phyloP scores from a whole-genome alignment of 2,113 vertebrate species.

The Chaetura pelagica region DNA sequence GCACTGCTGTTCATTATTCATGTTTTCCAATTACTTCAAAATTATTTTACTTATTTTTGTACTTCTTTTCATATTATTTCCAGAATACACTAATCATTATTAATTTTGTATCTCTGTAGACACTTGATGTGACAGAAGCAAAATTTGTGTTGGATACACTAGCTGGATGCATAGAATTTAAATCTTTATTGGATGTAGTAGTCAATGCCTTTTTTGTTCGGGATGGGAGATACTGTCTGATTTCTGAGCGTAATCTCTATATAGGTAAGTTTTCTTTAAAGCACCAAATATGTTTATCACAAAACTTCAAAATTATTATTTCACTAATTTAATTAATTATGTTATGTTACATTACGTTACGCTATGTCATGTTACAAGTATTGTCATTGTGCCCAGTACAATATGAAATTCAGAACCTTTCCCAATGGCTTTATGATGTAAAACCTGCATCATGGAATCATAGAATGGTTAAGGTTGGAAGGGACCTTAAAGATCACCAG shows the following conservation, averaged over 20 bases:
- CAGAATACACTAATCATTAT: background rate
- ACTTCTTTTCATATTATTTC: background rate
- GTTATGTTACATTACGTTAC: no score
- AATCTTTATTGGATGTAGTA: constrained; percentile 81
- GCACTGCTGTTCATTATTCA: background rate
- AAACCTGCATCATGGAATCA: background rate
- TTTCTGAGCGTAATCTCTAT: constrained; percentile 81
- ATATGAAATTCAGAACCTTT: background rate
- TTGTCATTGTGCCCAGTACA: background rate
- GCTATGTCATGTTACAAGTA: background rate
- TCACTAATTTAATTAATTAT: background rate
- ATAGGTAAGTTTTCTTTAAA: constrained; percentile 76
- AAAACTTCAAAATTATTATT: background rate
- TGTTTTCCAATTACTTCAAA: background rate
- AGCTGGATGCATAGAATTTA: constrained; percentile 86
- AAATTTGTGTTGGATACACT: constrained; percentile 82
- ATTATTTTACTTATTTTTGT: background rate
- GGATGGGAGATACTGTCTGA: constrained; percentile 72
- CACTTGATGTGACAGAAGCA: constrained; percentile 62
- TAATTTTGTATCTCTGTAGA: constrained; percentile 37
- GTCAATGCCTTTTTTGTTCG: constrained; percentile 83
- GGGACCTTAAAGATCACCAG: no score
- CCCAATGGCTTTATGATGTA: background rate
- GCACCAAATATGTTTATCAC: background rate
- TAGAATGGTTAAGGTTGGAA: no score